These are phyloP conservation scores for Coilia nasus DNA, from an alignment of 2,797 vertebrate genomes.

Conservation along the genomic window DNA sequence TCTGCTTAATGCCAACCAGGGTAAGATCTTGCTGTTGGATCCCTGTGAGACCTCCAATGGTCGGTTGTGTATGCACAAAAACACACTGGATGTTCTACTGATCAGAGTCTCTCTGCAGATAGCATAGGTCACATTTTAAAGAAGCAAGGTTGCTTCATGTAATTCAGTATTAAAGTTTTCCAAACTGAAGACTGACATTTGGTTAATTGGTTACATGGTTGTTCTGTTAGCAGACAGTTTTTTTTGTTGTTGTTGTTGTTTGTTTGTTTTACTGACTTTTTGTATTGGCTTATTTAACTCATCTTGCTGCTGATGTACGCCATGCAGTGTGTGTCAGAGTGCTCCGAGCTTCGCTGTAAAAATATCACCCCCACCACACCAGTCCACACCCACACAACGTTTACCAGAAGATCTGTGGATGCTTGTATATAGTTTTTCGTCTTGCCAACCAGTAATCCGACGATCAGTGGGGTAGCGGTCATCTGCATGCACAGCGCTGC, in stretches of 20 bases:
- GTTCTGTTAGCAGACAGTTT: conserved; percentile 1
- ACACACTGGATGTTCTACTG: conserved; percentile 62
- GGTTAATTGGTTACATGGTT: not conserved
- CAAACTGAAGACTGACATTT: conserved; percentile 11
- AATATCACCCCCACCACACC: not conserved
- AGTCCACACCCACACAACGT: not conserved
- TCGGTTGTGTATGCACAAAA: conserved; percentile 65
- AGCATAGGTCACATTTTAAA: conserved; percentile 43
- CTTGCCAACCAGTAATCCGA: not conserved
- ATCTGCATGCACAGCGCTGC: not conserved
- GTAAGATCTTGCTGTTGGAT: not conserved
- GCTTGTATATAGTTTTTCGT: not conserved
- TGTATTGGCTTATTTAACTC: not conserved
- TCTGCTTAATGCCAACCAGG: not conserved
- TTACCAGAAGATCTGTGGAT: not conserved
- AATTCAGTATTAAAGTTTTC: conserved; percentile 64
- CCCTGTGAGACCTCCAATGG: not conserved
- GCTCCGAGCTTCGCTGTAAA: not conserved
- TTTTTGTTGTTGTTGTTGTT: not conserved
- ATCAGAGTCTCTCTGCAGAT: conserved; percentile 43
- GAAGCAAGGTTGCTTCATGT: conserved; percentile 55
- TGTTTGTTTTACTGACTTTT: not conserved
- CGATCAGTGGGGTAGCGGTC: not conserved
- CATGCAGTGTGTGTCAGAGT: conserved; percentile 4
- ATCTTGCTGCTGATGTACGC: not conserved